Evolutionary conservation across 1,140 invertebrate genomes (phyloP), one percentile per base, ranked within the genome.

Genomic region (Mya arenaria): DNA sequence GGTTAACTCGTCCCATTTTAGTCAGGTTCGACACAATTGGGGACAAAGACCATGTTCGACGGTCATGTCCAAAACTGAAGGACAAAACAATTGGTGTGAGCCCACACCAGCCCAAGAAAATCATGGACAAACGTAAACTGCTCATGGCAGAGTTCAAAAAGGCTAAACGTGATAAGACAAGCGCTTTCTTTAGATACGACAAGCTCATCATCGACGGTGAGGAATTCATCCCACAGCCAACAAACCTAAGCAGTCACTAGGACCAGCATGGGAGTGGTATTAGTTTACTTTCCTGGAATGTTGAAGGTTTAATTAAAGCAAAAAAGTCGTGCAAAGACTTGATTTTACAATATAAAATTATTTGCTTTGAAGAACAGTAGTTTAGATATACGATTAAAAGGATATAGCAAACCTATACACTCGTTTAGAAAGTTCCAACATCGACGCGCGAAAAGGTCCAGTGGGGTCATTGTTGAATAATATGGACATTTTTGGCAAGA

Each of bases 241-340:
- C n/a, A 48, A 10, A 10, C 10, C 44, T 13, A 13, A n/a, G 10
- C 10, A 10, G n/a, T 10, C 10, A 10, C 44, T 36, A 36, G 17
- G 13, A 63, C 44, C 86, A 81, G 90, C 87, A 88, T 60, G 56
- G 28, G 56, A 60, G 25, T 60, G 56, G 10, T 15, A 10, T 28
- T 10, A 60, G 28, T 17, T 13, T 15, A 19, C 15, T 60, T 25
- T 25, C 56, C 10, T 60, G 56, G 56, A 60, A 60, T 25, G 25
- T 60, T 60, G 56, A 60, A 60, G 56, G 56, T 60, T 25, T 60
- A 19, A 60, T 25, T 60, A 10, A 8, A 17, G 56, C 15, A 8
- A 60, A 60, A 60, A 10, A 25, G 25, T 60, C 56, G 10, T 60
- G 15, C 23, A 60, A 60, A 13, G 56, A 60, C 23, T 60, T 60